A percentile compares a stretch with the other conserved stretches of the same genome.
Evolutionary conservation across 1,140 invertebrate species (phyloP).

Genomic region (Asobara japonica): DNA sequence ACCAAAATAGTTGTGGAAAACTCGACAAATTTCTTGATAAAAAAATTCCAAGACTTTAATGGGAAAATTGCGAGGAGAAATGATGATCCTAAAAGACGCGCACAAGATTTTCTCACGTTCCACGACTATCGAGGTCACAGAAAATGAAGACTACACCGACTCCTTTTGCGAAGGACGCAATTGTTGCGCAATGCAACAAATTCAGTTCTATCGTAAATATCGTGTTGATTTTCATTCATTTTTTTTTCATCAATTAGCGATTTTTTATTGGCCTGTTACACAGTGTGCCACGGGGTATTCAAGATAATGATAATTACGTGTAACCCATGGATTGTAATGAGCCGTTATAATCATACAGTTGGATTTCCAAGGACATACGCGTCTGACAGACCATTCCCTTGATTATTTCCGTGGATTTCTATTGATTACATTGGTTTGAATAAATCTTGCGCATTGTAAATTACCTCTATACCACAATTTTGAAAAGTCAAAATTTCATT

Average conservation of each 20-base stretch:
- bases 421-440: not conserved
- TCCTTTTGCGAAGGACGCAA: constrained; percentile 42
- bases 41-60: no score
- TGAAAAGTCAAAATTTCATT: not conserved
- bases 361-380: not conserved
- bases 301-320: constrained; percentile 3
- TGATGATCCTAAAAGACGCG: constrained; percentile 47
- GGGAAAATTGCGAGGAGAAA: no score
- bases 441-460: not conserved
- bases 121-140: constrained; percentile 73
- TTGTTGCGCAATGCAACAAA: not conserved
- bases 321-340: constrained; percentile 3
- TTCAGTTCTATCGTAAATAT: not conserved
- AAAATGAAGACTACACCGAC: constrained; percentile 50
- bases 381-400: not conserved
- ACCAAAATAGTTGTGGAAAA: no score
- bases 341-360: not conserved
- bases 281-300: not conserved
- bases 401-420: not conserved
- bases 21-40: no score
- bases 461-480: no score
- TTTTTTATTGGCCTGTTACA: not conserved
- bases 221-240: not conserved
- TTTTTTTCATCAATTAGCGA: not conserved
- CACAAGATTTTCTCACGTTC: constrained; percentile 85